Base-by-base conservation (phyloP, 2,888 invertebrate genomes). In the Chesias legatella region DNA sequence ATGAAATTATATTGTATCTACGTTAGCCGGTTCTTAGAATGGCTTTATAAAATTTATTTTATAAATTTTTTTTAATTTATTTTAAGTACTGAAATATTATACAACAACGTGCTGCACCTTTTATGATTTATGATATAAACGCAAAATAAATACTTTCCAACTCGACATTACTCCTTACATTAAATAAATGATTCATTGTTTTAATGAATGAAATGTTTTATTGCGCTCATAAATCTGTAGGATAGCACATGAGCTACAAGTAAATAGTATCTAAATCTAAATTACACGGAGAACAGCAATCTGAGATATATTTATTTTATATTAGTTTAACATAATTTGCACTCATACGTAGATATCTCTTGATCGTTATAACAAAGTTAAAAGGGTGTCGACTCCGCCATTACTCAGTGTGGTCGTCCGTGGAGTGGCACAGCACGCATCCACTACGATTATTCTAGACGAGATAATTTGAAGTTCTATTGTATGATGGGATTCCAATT, bases 401-500 rank as follows among this genome's bases (percentile, higher is more conserved):
- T 17, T 17, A 17, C 13, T 17, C 36, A 42, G 25, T 33, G 10
- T n/a, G n/a, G n/a, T n/a, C n/a, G 13, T 17, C 13, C 13, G 13
- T 3, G 13, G 13, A 2, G 13, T 3, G 13, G 13, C 13, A 17
- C 13, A 17, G 13, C 27, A 38, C 31, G 37, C 33, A 26, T 9
- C 17, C 17, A 26, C 6, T 25, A 27, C 30, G 25, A 22, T 25
- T 29, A 26, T 29, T 36, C 10, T 20, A 33, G 37, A 37, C 41
- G 31, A 9, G 31, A 33, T 41, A 37, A 34, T 41, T 45, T 13
- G 17, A 26, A 17, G 22, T 21, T 7, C 23, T 20, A 33, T 46
- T 41, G 37, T 21, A 13, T 21, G 33, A 27, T 29, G 17, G 9
- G 22, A 36, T 37, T 11, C 10, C 8, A 40, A 30, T 38, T 34